Base-by-base conservation (phyloP, 2,113 vertebrate genomes). In the Lichenostomus cassidix region DNA sequence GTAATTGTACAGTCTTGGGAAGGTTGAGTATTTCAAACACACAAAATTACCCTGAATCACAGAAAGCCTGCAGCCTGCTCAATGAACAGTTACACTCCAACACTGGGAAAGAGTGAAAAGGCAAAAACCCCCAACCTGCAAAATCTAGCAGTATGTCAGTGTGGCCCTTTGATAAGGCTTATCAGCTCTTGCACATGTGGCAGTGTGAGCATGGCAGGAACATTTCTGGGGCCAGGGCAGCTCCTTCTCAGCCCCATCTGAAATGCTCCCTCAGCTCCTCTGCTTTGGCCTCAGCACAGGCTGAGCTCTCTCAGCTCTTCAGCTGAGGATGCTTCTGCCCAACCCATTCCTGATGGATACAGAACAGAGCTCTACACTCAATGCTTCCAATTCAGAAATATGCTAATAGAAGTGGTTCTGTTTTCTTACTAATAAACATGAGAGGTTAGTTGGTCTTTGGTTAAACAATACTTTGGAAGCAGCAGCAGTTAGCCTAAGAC, bases 371-470 rank as follows among this genome's bases (percentile, higher is more conserved):
- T 44, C 79, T 5, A 21, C 27, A 18, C 63, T 75, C 22, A 19
- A 8, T 5, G 15, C 44, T 64, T 53, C 70, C 56, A 50, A 1
- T 19, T 67, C 86, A 73, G 52, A 68, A 71, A 71, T 6, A 46
- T 4, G 24, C 24, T 7, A 1, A 23, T 1, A 37, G 22, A 44
- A 86, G 39, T 37, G 52, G 56, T 21, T 83, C 2, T 0, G 19
- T 82, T 47, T 87, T 55, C 47, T 75, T 68, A 21, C 49, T 79
- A 73, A 79, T 44, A 84, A 89, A 73, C 56, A 58, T 3, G 9
- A 93, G n/a, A 84, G 10, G 24, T 46, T 55, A 23, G 16, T 3
- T 46, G 39, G 46, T 23, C 28, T 58, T 76, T 65, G 67, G 85
- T 83, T 39, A 94, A 87, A 73, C 44, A 53, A n/a, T 20, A 16